Base-by-base conservation (phyloP, 1,140 invertebrate species). In the Ceratoteleas bidentatus region DNA sequence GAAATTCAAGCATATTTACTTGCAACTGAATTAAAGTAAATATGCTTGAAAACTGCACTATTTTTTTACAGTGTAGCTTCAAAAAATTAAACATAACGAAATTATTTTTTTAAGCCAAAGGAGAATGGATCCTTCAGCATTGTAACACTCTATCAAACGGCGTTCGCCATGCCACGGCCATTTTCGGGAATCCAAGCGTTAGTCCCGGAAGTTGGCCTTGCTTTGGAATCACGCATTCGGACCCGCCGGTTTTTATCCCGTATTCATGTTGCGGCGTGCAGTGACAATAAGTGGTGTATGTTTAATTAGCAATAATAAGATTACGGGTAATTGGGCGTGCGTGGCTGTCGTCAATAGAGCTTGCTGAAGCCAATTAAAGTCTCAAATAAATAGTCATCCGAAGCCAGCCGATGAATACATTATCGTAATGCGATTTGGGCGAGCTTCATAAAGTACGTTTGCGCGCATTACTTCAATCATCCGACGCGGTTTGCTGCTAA, bases 231-330 rank as follows among this genome's bases (percentile, higher is more conserved):
- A n/a, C n/a, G n/a, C n/a, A n/a, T n/a, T 53, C 43, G 50, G 53
- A 61, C 45, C 57, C 68, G 43, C 52, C 47, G 53, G 53, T 79
- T 83, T 75, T 83, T 75, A 81, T 64, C 65, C 75, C 56, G 70
- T 53, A 72, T 78, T 75, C 65, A 38, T 68, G 60, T 54, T 66
- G 72, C 57, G 66, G 72, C 47, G 53, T 61, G 68, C 76, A 76
- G 73, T 78, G 80, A 83, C 81, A 83, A 83, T 83, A 83, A 83
- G 75, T 83, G 69, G 75, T 78, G 75, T 77, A 83, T 77, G 81
- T 84, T 84, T 84, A 84, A 80, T 84, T 84, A 84, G 76, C 81
- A 77, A 77, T 80, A 80, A 84, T 84, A 80, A 72, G 76, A 83
- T 83, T 83, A 83, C 80, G 81, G 76, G 80, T 79, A 80, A 84